Evolutionary conservation across 1,140 invertebrate genomes (phyloP), one percentile per base, ranked within the genome.

Genomic region (Dinothrombium tinctorium): DNA sequence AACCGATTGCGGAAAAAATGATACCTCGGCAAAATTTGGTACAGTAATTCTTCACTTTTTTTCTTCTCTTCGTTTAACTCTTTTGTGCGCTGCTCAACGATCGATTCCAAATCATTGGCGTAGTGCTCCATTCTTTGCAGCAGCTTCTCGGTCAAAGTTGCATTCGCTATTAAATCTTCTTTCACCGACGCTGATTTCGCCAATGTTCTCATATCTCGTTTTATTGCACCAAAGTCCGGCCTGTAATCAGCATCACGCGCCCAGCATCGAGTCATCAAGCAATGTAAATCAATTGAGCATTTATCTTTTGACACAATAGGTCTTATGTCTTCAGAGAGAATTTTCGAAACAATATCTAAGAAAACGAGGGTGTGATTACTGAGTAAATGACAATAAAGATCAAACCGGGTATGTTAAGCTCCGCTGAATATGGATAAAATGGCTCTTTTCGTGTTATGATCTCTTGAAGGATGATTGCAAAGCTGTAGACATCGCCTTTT

Each of bases 251-350:
- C 76, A n/a, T 69, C 66, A 54, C 83, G 79, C 7, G 71, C 64
- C 81, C 81, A 87, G 56, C 79, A 83, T 50, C 82, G 78, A 44
- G 66, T 66, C 55, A 84, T 82, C n/a, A n/a, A n/a, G n/a, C n/a
- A n/a, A n/a, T n/a, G n/a, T n/a, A n/a, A n/a, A n/a, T n/a, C n/a
- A n/a, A n/a, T n/a, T n/a, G n/a, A n/a, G n/a, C n/a, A n/a, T n/a
- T n/a, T n/a, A n/a, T n/a, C n/a, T n/a, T n/a, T n/a, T n/a, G n/a
- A n/a, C n/a, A n/a, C n/a, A n/a, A n/a, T n/a, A n/a, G n/a, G n/a
- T n/a, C n/a, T n/a, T n/a, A n/a, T n/a, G n/a, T n/a, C n/a, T n/a
- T n/a, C n/a, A n/a, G n/a, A n/a, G n/a, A n/a, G n/a, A n/a, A n/a
- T n/a, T n/a, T n/a, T n/a, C n/a, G n/a, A n/a, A n/a, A n/a, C n/a